Base-by-base conservation (phyloP, 2,888 invertebrate species). In the Amphipoea lucens region DNA sequence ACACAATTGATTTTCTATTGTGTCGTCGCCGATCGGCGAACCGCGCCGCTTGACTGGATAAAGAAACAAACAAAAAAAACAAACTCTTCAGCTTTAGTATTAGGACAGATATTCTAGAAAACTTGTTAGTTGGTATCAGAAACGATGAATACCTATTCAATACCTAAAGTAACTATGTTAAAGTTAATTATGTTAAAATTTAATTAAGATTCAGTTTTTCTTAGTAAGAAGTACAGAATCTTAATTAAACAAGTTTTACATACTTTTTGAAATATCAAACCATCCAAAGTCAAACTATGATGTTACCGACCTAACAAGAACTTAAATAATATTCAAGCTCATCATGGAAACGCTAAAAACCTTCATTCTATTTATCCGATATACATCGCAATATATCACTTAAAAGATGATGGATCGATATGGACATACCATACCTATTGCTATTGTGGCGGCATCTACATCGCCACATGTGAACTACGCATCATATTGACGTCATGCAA, bases 161-260 rank as follows among this genome's bases (percentile, higher is more conserved):
- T 29, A 7, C 20, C 2, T 54, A 54, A 54, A 54, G 54, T 54
- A 68, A 65, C 23, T 48, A 17, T n/a, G 12, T n/a, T 7, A 67
- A n/a, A 70, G n/a, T 74, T 63, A 68, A 66, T 29, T 51, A 36
- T 40, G 7, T 23, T 5, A 68, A n/a, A 71, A 40, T 40, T 71
- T 40, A 73, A 72, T 78, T 51, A 65, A 36, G 9, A 62, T 72
- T 40, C 6, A 23, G 29, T 40, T 40, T 74, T 74, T 17, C 17
- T 40, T 29, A 67, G 62, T 42, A 29, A 29, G 6, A 23, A 68
- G 48, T 29, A 48, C 23, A 4, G 1, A n/a, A 65, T 51, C 4
- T 36, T 73, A 68, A 72, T 57, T 78, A 40, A 23, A 60, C 60
- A 57, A 69, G 23, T 76, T 36, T 74, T 20, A n/a, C 11, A 23